phyloP scores from a whole-genome alignment of 37 sponge, comb jelly and placozoan genomes.

The Halichondria panicea region DNA sequence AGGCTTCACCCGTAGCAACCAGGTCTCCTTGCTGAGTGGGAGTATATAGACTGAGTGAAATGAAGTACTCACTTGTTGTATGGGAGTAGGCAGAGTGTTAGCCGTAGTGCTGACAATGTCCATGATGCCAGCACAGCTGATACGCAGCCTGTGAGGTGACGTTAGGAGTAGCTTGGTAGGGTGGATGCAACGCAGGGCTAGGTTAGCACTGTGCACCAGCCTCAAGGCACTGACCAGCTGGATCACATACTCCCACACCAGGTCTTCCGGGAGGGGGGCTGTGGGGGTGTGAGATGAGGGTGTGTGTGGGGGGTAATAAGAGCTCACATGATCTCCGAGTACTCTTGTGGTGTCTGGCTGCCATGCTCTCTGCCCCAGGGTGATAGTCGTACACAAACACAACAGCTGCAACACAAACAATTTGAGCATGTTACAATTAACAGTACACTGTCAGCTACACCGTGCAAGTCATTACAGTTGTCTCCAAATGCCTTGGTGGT shows the following conservation, averaged over 20 bases:
- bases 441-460: background rate
- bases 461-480: constrained; percentile 46
- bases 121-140: constrained; percentile 81
- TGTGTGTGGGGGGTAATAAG: background rate
- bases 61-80: constrained; percentile 18
- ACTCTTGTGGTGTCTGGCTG: constrained; percentile 32
- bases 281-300: background rate
- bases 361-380: constrained; percentile 78
- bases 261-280: constrained; percentile 51
- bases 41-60: background rate
- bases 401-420: constrained; percentile 37
- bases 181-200: constrained; percentile 70
- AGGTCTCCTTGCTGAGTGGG: constrained; percentile 78
- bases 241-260: constrained; percentile 81
- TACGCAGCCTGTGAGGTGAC: constrained; percentile 43
- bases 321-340: constrained; percentile 12
- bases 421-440: background rate
- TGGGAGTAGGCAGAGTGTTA: constrained; percentile 7
- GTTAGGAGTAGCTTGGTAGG: constrained; percentile 73
- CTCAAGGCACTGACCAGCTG: constrained; percentile 78
- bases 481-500: constrained; percentile 90
- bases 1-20: constrained; percentile 57
- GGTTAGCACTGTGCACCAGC: constrained; percentile 54
- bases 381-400: constrained; percentile 85
- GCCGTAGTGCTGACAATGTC: constrained; percentile 50